A percentile compares a stretch with the other conserved stretches of the same genome.
These are phyloP conservation scores for Leucania comma DNA, from an alignment of 2,888 invertebrate genomes.

Conservation along the genomic window DNA sequence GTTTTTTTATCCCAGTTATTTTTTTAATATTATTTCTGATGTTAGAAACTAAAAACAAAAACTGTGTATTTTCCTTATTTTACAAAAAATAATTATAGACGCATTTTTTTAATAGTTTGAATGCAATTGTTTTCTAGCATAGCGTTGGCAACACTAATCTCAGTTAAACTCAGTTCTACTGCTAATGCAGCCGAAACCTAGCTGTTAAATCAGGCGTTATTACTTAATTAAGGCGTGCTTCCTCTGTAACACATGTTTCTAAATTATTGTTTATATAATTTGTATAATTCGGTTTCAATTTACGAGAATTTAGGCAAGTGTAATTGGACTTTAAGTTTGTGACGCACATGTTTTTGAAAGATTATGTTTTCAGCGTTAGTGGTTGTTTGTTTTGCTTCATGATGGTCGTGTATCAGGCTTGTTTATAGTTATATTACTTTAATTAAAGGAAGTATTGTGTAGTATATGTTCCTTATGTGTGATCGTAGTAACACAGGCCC, in stretches of 20 bases:
- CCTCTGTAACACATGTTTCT: slow-evolving; percentile 61
- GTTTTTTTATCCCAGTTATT: too few species aligned
- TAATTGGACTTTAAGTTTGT: slow-evolving; percentile 71
- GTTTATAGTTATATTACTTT: slow-evolving; percentile 8
- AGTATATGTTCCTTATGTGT: too few species aligned
- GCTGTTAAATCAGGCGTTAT: slow-evolving; percentile 79
- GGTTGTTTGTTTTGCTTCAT: slow-evolving; percentile 23
- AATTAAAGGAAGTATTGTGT: background rate
- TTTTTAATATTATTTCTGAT: too few species aligned
- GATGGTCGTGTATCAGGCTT: slow-evolving; percentile 1
- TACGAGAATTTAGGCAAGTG: slow-evolving; percentile 60
- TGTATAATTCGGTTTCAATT: slow-evolving; percentile 64
- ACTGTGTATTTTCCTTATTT: too few species aligned
- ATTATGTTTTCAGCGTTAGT: slow-evolving; percentile 40
- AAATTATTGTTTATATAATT: slow-evolving; percentile 70
- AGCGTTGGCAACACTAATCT: slow-evolving; percentile 1
- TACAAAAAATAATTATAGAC: too few species aligned
- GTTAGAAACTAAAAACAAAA: too few species aligned
- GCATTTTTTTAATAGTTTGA: background rate
- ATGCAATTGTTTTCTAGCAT: background rate
- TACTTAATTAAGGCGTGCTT: slow-evolving; percentile 81
- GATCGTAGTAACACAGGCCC: too few species aligned
- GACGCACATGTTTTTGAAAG: slow-evolving; percentile 52
- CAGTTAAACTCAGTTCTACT: slow-evolving; percentile 59
- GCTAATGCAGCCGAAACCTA: slow-evolving; percentile 73